Conservation (phyloP, 2,113 vertebrate species). For the Maccullochella peelii region DNA sequence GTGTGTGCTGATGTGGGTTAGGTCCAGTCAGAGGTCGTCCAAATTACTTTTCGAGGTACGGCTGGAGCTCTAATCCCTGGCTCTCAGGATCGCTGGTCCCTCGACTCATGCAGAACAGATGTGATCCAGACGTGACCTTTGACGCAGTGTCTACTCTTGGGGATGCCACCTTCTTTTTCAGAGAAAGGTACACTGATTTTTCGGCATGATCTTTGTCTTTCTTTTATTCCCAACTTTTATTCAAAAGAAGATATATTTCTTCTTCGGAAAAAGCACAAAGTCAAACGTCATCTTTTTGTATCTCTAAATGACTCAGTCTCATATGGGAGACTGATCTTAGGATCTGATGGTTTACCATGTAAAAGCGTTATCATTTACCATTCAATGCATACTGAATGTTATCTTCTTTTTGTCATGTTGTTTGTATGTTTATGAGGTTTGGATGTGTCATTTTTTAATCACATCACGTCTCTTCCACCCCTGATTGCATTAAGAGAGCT, state of each 20-base stretch:
- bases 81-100: conserved; percentile 55
- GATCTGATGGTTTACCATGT: background rate
- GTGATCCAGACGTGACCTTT: conserved; percentile 78
- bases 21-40: conserved; percentile 60
- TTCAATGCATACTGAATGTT: background rate
- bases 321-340: background rate
- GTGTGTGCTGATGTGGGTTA: conserved; percentile 43
- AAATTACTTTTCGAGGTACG: conserved; percentile 48
- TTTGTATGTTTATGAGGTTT: background rate
- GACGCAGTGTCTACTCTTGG: conserved; percentile 82
- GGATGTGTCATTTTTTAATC: background rate
- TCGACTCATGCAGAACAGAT: conserved; percentile 71
- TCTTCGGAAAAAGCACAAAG: background rate
- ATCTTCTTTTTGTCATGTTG: background rate
- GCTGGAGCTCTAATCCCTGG: conserved; percentile 64
- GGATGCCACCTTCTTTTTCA: conserved; percentile 82
- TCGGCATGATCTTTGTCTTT: too few species aligned
- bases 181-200: conserved; percentile 68
- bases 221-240: background rate
- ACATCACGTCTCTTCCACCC: background rate
- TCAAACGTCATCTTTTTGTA: background rate
- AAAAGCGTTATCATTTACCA: background rate
- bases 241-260: background rate
- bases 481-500: background rate
- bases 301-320: background rate